Percentiles rank a stretch among this genome's conserved stretches.
Evolutionary conservation across 2,113 vertebrate genomes (phyloP).

Genomic region (Harpagus bidentatus): DNA sequence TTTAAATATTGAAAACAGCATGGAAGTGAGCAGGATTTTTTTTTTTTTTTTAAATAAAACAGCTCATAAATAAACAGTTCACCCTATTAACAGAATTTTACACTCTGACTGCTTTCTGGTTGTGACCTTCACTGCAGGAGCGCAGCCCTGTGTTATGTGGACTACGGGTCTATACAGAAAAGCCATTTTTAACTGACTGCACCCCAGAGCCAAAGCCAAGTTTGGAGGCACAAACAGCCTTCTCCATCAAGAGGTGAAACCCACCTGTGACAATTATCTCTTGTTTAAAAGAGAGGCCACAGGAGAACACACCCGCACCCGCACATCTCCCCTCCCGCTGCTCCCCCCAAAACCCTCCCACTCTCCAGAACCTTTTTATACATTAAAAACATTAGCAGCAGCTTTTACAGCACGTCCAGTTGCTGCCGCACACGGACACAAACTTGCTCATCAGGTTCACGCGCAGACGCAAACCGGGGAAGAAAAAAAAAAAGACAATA

Average conservation of each 20-base stretch:
- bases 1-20: background rate
- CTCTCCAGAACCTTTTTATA: background rate
- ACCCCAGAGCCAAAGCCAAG: background rate
- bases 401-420: rapidly evolving
- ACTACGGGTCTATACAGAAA: background rate
- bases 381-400: rapidly evolving
- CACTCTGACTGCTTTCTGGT: background rate
- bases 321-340: background rate
- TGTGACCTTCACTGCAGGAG: background rate
- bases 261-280: background rate
- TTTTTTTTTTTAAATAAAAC: background rate
- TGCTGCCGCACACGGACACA: rapidly evolving
- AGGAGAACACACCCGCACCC: background rate
- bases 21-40: background rate
- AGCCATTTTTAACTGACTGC: background rate
- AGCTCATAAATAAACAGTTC: background rate
- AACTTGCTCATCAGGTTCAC: no score
- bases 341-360: background rate
- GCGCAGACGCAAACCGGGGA: no score
- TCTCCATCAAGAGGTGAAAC: background rate
- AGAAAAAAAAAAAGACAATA: background rate
- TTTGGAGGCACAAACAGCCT: background rate
- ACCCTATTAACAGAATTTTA: rapidly evolving
- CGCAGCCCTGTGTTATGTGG: rapidly evolving
- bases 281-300: background rate